phyloP scores from a whole-genome alignment of 2,888 invertebrate genomes.

The Catonia carolina region DNA sequence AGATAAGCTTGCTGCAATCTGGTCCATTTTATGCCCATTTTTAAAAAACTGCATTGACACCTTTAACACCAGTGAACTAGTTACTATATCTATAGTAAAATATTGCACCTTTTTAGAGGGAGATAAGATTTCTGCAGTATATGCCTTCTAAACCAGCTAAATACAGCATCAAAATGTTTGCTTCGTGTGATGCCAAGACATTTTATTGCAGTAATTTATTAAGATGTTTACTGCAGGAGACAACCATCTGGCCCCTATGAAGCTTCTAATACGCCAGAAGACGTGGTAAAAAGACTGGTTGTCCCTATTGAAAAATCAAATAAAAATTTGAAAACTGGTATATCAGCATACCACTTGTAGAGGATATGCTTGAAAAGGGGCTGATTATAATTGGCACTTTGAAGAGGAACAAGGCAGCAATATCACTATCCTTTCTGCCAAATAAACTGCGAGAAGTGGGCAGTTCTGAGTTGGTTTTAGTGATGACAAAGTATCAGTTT shows the following conservation, averaged over 20 bases:
- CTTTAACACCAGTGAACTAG: slow-evolving; percentile 26
- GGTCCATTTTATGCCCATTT: slow-evolving; percentile 29
- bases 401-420: slow-evolving; percentile 21
- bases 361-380: slow-evolving; percentile 15
- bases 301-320: slow-evolving; percentile 25
- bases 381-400: slow-evolving; percentile 15
- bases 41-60: slow-evolving; percentile 34
- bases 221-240: slow-evolving; percentile 19
- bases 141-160: slow-evolving; percentile 36
- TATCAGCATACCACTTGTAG: slow-evolving; percentile 15
- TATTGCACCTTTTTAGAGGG: slow-evolving; percentile 32
- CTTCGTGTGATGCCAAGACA: slow-evolving; percentile 18
- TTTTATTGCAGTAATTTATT: slow-evolving; percentile 21
- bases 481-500: slow-evolving; percentile 16
- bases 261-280: slow-evolving; percentile 18
- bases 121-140: slow-evolving; percentile 32
- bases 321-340: slow-evolving; percentile 24
- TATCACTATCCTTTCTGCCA: slow-evolving; percentile 18
- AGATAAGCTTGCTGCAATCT: slow-evolving; percentile 33
- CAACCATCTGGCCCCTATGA: slow-evolving; percentile 21
- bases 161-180: slow-evolving; percentile 37
- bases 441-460: slow-evolving; percentile 11
- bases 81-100: slow-evolving; percentile 34
- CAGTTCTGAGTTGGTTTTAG: slow-evolving; percentile 17
- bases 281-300: slow-evolving; percentile 27